These are phyloP conservation scores for Nymphalis io DNA, from an alignment of 1,140 invertebrate genomes.

Conservation along the genomic window DNA sequence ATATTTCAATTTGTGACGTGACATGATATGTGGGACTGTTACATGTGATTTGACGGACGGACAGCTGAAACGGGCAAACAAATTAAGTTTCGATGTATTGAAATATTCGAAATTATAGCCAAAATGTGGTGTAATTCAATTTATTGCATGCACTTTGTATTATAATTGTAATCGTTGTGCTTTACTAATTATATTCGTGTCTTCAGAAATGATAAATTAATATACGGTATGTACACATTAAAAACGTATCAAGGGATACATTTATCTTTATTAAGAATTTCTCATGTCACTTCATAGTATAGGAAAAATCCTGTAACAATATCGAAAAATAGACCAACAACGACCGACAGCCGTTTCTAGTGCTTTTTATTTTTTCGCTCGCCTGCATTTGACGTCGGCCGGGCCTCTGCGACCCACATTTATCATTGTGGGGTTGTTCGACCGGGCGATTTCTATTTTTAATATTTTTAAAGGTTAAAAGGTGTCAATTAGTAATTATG, in stretches of 20 bases:
- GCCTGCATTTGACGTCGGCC: slow-evolving; percentile 30
- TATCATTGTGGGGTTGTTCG: slow-evolving; percentile 24
- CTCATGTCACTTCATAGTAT: not conserved
- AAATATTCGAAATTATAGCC: too few species aligned
- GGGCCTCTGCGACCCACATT: slow-evolving; percentile 35
- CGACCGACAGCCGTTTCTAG: slow-evolving; percentile 2
- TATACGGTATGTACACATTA: too few species aligned
- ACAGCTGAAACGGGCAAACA: too few species aligned
- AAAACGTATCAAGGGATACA: not conserved
- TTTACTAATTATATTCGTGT: too few species aligned
- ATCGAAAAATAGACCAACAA: slow-evolving; percentile 10
- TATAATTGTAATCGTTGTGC: too few species aligned
- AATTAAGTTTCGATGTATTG: too few species aligned
- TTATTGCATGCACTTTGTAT: too few species aligned
- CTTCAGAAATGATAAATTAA: too few species aligned
- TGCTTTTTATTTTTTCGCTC: slow-evolving; percentile 5
- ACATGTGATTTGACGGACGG: too few species aligned
- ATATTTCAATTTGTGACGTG: slow-evolving; percentile 5
- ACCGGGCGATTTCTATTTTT: slow-evolving; percentile 25
- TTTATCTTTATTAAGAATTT: not conserved
- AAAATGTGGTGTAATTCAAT: too few species aligned
- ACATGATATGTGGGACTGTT: not conserved
- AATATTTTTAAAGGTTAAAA: not conserved
- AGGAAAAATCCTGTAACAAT: slow-evolving; percentile 8
- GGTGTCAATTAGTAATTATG: not conserved